These are phyloP conservation scores for Phyllotreta cruciferae DNA, from an alignment of 2,888 invertebrate genomes.

Conservation along the genomic window DNA sequence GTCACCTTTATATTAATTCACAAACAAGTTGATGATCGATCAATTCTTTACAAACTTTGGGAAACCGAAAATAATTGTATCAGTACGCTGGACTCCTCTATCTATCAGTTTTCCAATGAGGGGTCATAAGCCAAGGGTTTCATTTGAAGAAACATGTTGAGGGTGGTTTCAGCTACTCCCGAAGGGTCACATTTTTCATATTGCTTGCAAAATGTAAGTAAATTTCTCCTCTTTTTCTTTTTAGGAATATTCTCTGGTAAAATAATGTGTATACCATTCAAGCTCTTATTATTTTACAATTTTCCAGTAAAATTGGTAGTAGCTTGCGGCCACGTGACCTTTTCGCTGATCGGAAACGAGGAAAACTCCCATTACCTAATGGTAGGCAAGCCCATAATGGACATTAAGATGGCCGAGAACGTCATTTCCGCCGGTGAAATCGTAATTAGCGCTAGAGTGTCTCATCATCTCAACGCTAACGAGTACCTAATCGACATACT, in stretches of 20 bases:
- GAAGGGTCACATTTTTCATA: too few species aligned
- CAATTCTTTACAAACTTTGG: too few species aligned
- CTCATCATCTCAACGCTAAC: constrained; percentile 67
- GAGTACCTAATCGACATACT: constrained; percentile 67
- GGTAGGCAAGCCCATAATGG: constrained; percentile 70
- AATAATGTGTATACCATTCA: too few species aligned
- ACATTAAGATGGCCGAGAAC: constrained; percentile 64
- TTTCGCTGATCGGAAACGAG: constrained; percentile 65
- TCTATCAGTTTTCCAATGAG: too few species aligned
- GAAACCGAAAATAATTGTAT: too few species aligned
- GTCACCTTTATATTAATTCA: not conserved
- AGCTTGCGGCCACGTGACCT: constrained; percentile 66
- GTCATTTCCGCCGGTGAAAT: constrained; percentile 68
- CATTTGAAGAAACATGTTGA: too few species aligned
- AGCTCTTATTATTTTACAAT: not conserved
- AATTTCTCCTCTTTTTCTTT: too few species aligned
- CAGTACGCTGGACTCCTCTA: too few species aligned
- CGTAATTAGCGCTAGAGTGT: constrained; percentile 66
- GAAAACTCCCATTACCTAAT: constrained; percentile 66
- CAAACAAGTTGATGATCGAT: not conserved
- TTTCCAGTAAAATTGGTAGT: constrained; percentile 68
- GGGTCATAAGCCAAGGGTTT: too few species aligned
- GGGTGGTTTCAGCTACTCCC: too few species aligned
- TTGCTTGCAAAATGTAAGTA: too few species aligned
- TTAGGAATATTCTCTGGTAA: too few species aligned